Percentiles rank a stretch among this genome's conserved stretches.
phyloP scores from a whole-genome alignment of 2,797 vertebrate species.

The Hozukius guyotensis region DNA sequence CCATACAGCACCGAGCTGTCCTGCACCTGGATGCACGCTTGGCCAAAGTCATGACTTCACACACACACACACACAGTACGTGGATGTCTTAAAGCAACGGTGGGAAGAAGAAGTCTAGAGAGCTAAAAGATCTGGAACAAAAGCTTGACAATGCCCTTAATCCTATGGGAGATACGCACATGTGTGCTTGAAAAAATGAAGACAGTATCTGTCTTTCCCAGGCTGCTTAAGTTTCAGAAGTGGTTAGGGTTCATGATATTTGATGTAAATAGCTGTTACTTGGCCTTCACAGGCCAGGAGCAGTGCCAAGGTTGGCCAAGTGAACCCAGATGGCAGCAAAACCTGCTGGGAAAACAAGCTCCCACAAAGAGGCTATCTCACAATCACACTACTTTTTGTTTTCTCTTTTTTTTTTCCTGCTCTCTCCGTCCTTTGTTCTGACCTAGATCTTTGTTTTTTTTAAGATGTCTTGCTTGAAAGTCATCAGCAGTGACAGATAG shows the following conservation, averaged over 20 bases:
- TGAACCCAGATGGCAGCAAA: slow-evolving; percentile 76
- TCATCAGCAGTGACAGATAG: slow-evolving; percentile 19
- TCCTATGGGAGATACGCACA: slow-evolving; percentile 35
- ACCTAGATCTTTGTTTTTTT: slow-evolving; percentile 35
- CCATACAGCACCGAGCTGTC: slow-evolving; percentile 43
- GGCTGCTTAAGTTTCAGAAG: slow-evolving; percentile 65
- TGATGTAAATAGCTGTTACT: slow-evolving; percentile 68
- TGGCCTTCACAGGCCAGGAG: slow-evolving; percentile 55
- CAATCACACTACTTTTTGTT: slow-evolving; percentile 11
- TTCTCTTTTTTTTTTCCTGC: background rate
- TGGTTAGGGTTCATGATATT: slow-evolving; percentile 55
- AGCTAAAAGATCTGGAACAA: slow-evolving; percentile 36
- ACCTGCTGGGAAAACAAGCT: slow-evolving; percentile 59
- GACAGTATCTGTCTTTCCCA: slow-evolving; percentile 60
- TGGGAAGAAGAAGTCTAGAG: slow-evolving; percentile 29
- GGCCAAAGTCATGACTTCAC: slow-evolving; percentile 71
- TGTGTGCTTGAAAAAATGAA: slow-evolving; percentile 32
- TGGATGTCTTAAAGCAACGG: slow-evolving; percentile 35
- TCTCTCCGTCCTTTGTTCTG: background rate
- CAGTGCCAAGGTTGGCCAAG: slow-evolving; percentile 67
- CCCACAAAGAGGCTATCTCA: slow-evolving; percentile 26
- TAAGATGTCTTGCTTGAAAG: slow-evolving; percentile 23
- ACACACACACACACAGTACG: slow-evolving; percentile 26
- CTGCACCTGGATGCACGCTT: slow-evolving; percentile 68
- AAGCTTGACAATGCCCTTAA: slow-evolving; percentile 21